Percentiles rank a stretch among this genome's conserved stretches.
Conservation (phyloP, 2,797 vertebrate species). For the Cirrhinus mrigala region DNA sequence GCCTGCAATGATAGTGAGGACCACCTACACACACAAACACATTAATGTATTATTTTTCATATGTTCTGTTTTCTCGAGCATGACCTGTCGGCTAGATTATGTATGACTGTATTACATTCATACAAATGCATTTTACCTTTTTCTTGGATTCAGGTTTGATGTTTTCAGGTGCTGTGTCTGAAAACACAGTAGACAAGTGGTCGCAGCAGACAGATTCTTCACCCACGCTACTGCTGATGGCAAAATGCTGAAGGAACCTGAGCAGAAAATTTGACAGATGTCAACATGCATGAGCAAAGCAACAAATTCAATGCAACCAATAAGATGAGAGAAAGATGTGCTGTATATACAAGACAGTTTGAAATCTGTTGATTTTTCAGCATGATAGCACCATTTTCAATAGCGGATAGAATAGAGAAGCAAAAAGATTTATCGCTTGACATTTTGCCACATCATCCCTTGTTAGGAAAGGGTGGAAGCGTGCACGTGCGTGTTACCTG, state of each 20-base stretch:
- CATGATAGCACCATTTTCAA: background rate
- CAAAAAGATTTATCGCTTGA: background rate
- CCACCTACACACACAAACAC: constrained; percentile 76
- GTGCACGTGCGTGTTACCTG: constrained; percentile 72
- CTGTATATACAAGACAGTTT: background rate
- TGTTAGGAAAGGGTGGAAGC: background rate
- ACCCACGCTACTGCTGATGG: constrained; percentile 87
- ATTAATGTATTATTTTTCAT: constrained; percentile 24
- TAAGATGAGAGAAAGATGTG: background rate
- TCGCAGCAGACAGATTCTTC: constrained; percentile 83
- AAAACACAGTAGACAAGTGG: constrained; percentile 87
- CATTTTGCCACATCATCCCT: background rate
- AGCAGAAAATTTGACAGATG: constrained; percentile 26
- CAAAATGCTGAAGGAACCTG: constrained; percentile 93
- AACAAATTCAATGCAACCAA: background rate
- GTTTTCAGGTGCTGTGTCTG: constrained; percentile 74
- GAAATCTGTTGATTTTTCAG: background rate
- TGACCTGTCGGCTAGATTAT: background rate
- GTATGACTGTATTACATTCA: background rate
- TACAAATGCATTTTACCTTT: constrained; percentile 78
- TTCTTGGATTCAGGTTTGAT: constrained; percentile 70
- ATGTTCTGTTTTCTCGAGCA: constrained; percentile 11
- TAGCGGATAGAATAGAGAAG: too few species aligned
- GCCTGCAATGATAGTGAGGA: constrained; percentile 88
- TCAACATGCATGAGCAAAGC: background rate